These are phyloP conservation scores for Selene dorsalis DNA, from an alignment of 2,797 vertebrate genomes.

Conservation along the genomic window DNA sequence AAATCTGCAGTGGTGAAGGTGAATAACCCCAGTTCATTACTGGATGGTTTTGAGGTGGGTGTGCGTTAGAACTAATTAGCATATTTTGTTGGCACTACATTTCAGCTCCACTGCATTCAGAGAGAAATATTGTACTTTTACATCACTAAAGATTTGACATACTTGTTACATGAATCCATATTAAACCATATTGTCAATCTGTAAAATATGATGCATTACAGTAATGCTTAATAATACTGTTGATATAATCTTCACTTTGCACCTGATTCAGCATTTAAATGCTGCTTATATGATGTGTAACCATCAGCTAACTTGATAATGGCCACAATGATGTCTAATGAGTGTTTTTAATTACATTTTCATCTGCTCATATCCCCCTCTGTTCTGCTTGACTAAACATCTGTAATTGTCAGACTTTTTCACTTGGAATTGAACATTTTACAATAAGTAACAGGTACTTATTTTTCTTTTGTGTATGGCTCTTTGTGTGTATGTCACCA, in stretches of 20 bases:
- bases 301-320: background rate
- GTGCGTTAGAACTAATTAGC: background rate
- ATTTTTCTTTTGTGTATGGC: background rate
- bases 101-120: background rate
- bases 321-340: background rate
- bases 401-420: background rate
- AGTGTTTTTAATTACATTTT: background rate
- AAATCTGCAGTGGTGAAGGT: background rate
- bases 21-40: background rate
- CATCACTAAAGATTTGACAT: background rate
- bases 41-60: background rate
- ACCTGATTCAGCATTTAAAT: too few species aligned
- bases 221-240: background rate
- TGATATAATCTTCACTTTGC: too few species aligned
- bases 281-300: too few species aligned
- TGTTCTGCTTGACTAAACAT: too few species aligned
- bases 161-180: background rate
- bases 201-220: background rate
- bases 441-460: background rate
- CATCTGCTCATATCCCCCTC: background rate
- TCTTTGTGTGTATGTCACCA: constrained; percentile 5
- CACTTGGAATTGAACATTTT: background rate
- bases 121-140: background rate
- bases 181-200: background rate
- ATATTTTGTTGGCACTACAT: background rate